These are phyloP conservation scores for Sphecodes monilicornis DNA, from an alignment of 2,888 invertebrate genomes.

Conservation along the genomic window DNA sequence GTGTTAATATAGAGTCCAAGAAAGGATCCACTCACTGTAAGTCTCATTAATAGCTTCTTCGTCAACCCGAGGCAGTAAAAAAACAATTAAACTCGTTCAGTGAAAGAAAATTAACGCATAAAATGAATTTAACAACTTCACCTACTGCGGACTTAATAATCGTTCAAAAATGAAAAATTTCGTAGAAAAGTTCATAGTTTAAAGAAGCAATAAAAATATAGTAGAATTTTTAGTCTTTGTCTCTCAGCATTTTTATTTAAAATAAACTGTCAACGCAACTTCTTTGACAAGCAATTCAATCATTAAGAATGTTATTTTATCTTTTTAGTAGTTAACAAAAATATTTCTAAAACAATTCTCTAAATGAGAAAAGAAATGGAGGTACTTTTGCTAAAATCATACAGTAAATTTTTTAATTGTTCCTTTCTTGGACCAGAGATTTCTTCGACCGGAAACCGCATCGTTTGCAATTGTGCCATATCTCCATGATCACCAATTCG, in stretches of 20 bases:
- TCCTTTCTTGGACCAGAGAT: neutral
- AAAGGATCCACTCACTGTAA: neutral
- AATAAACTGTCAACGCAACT: neutral
- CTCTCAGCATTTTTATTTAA: neutral
- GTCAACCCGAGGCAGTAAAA: too few relatives aligned
- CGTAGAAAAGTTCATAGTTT: too few relatives aligned
- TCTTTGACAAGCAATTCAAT: too few relatives aligned
- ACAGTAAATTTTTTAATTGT: neutral
- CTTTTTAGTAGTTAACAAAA: too few relatives aligned
- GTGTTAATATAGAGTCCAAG: neutral
- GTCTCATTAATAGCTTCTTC: neutral
- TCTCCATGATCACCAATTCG: constrained; percentile 47
- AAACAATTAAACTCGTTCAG: neutral
- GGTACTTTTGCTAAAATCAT: neutral
- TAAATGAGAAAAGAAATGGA: neutral
- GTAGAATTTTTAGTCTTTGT: neutral
- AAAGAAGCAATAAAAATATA: too few relatives aligned
- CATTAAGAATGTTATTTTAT: too few relatives aligned
- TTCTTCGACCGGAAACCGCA: constrained; percentile 36
- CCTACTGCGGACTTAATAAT: neutral
- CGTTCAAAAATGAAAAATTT: neutral
- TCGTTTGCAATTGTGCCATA: constrained; percentile 73
- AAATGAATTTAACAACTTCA: too few relatives aligned
- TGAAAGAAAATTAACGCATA: neutral
- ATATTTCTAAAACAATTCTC: neutral